phyloP scores from a whole-genome alignment of 2,888 invertebrate species.

The Lasioglossum lativentre region DNA sequence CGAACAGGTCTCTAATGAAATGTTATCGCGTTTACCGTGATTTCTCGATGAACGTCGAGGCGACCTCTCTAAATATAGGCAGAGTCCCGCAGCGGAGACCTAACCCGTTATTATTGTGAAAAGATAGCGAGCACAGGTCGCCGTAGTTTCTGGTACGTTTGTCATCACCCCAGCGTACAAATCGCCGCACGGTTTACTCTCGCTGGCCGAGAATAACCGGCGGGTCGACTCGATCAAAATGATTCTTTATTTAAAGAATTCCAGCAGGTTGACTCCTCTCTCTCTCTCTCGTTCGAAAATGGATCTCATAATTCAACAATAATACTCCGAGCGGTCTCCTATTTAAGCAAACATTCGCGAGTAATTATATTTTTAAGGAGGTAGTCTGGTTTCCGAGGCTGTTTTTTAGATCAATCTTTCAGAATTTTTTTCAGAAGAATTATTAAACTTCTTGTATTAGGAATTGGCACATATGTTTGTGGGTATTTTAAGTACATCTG shows the following conservation, averaged over 20 bases:
- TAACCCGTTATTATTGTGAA: slow-evolving; percentile 34
- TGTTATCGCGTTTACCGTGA: neutral
- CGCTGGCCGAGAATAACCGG: slow-evolving; percentile 47
- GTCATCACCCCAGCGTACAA: slow-evolving; percentile 52
- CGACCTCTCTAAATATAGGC: slow-evolving; percentile 43
- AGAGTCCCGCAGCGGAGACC: neutral
- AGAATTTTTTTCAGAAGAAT: no score
- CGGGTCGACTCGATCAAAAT: slow-evolving; percentile 24
- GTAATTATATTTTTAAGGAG: neutral
- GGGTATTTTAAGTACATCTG: no score
- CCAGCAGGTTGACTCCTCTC: no score
- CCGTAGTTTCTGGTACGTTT: slow-evolving; percentile 58
- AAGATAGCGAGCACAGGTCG: slow-evolving; percentile 30
- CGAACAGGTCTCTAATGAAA: slow-evolving; percentile 27
- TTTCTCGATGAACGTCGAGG: neutral
- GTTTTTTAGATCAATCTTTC: no score
- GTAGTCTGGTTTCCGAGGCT: neutral
- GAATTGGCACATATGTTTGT: no score
- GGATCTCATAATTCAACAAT: no score
- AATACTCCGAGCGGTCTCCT: no score
- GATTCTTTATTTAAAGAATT: slow-evolving; percentile 37
- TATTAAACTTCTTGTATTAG: no score
- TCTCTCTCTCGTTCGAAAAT: no score
- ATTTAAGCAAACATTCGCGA: neutral
- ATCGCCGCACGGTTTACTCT: slow-evolving; percentile 37